phyloP scores from a whole-genome alignment of 2,888 invertebrate genomes.

The Leptopilina drosophilae region DNA sequence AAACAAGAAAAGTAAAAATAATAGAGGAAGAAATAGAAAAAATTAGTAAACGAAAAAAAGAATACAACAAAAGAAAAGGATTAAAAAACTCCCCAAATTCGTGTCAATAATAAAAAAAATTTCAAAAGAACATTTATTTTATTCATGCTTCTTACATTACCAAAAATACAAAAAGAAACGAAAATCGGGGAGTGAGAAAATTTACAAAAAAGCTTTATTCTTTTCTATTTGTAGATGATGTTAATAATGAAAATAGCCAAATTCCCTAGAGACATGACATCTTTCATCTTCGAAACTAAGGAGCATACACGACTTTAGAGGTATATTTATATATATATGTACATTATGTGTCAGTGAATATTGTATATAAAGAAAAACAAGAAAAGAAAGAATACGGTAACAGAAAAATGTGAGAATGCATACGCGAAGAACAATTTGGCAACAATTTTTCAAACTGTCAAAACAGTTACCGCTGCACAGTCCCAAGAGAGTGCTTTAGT shows the following conservation, averaged over 20 bases:
- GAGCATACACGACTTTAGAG: slow-evolving; percentile 8
- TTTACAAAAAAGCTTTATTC: slow-evolving; percentile 17
- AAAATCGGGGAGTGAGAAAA: neutral
- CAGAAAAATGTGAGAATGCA: slow-evolving; percentile 39
- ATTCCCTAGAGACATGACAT: slow-evolving; percentile 62
- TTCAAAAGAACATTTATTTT: no score
- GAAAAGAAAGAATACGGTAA: slow-evolving; percentile 44
- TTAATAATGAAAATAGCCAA: slow-evolving; percentile 48
- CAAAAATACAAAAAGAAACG: no score
- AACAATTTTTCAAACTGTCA: slow-evolving; percentile 70
- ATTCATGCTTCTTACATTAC: no score
- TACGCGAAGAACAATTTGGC: slow-evolving; percentile 64
- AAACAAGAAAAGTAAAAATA: no score
- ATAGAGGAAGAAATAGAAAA: no score
- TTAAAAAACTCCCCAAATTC: no score
- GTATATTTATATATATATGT: no score
- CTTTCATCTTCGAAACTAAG: slow-evolving; percentile 61
- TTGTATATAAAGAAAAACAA: slow-evolving; percentile 21
- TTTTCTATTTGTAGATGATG: slow-evolving; percentile 30
- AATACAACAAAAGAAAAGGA: no score
- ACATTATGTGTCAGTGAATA: no score
- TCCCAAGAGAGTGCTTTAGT: slow-evolving; percentile 61
- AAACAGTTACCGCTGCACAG: slow-evolving; percentile 58
- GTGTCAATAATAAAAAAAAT: no score
- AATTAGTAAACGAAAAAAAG: no score